Conservation (phyloP, 2,888 invertebrate genomes). For the Noctuana brunneofusca region DNA sequence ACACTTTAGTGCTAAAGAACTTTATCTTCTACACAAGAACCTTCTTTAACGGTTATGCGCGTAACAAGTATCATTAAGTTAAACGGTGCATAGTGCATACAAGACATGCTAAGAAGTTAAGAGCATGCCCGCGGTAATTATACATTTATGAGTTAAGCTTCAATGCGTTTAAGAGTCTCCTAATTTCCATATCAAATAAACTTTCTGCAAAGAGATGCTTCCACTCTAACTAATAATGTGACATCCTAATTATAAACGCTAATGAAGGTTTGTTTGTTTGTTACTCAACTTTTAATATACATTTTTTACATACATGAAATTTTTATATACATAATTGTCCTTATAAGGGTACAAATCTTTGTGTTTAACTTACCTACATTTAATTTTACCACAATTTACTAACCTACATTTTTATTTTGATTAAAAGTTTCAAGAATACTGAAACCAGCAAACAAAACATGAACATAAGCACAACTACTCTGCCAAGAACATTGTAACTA, state of each 20-base stretch:
- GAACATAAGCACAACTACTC: neutral
- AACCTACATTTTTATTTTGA: no score
- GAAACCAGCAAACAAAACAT: neutral
- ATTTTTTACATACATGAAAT: no score
- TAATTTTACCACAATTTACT: no score
- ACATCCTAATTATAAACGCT: no score
- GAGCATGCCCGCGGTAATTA: conserved; percentile 29
- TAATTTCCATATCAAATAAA: conserved; percentile 24
- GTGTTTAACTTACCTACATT: no score
- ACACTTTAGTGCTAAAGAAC: conserved; percentile 31
- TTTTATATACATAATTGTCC: no score
- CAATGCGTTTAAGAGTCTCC: conserved; percentile 13
- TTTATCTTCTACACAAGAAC: conserved; percentile 33
- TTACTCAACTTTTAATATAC: no score
- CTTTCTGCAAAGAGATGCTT: neutral
- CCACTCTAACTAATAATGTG: no score
- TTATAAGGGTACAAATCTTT: no score
- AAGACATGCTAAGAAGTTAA: conserved; percentile 32
- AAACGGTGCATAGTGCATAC: conserved; percentile 35
- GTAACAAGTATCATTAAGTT: conserved; percentile 36
- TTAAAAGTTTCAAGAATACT: neutral
- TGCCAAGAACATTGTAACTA: neutral
- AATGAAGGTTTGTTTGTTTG: no score
- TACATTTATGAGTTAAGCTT: conserved; percentile 33
- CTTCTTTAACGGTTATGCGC: conserved; percentile 33